Evolutionary conservation across 2,797 vertebrate genomes (phyloP).

Genomic region (Podarcis siculus): DNA sequence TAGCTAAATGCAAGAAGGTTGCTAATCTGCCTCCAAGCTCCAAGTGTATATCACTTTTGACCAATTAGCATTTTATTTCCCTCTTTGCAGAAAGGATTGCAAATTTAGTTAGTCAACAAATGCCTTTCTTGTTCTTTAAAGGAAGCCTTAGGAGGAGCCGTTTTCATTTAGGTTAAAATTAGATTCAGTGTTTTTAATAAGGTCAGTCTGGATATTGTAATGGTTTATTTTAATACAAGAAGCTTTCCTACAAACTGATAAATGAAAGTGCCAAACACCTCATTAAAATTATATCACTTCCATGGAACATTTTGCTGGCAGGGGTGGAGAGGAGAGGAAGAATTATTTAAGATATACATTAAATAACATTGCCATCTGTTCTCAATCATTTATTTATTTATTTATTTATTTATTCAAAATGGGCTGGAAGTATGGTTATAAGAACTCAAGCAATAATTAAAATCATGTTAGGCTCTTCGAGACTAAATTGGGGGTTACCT

Average conservation of each 20-base stretch:
- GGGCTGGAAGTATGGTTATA: slow-evolving; percentile 50
- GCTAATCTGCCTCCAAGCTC: slow-evolving; percentile 8
- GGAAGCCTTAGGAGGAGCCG: slow-evolving; percentile 21
- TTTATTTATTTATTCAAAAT: slow-evolving; percentile 1
- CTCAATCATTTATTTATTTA: slow-evolving; percentile 45
- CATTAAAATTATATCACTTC: slow-evolving; percentile 62
- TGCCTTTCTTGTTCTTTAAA: slow-evolving; percentile 41
- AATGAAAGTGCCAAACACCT: slow-evolving; percentile 47
- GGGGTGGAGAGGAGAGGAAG: background rate
- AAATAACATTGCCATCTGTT: slow-evolving; percentile 72
- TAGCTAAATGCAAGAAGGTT: background rate
- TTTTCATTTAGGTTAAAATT: slow-evolving; percentile 51
- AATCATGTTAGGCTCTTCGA: slow-evolving; percentile 55
- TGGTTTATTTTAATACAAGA: slow-evolving; percentile 50
- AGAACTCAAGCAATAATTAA: slow-evolving; percentile 48
- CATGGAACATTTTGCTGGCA: slow-evolving; percentile 37
- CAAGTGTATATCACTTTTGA: slow-evolving; percentile 17
- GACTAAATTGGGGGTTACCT: slow-evolving; percentile 65
- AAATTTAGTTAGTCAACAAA: slow-evolving; percentile 40
- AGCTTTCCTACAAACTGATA: slow-evolving; percentile 37
- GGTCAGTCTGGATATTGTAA: slow-evolving; percentile 27
- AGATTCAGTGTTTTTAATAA: slow-evolving; percentile 29
- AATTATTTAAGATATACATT: slow-evolving; percentile 33
- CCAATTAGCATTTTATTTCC: slow-evolving; percentile 35
- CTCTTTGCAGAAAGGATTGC: background rate